Base-by-base conservation (phyloP, 2,888 invertebrate genomes). In the Crocallis elinguaria region DNA sequence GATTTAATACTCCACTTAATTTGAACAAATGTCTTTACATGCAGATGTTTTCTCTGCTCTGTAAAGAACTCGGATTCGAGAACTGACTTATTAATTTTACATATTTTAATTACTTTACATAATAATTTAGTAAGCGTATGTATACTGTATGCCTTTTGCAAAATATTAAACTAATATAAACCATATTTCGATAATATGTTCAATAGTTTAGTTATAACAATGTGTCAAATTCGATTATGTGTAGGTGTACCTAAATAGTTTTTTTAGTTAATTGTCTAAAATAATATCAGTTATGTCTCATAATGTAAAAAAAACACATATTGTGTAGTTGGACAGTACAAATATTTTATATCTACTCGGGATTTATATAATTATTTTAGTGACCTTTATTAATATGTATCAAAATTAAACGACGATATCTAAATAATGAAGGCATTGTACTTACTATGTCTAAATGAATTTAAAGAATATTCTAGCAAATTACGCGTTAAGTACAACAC, bases 371-470 rank as follows among this genome's bases (percentile, higher is more conserved):
- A 33, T 6, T 17, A 17, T 0, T 14, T 49, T 42, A 36, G 49
- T 49, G 35, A 49, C 41, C 11, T 25, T 21, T 11, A 33, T 19
- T 9, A 5, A 35, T 32, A 16, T 32, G 11, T 29, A 11, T 12
- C n/a, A n/a, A n/a, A n/a, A n/a, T n/a, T n/a, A n/a, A n/a, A n/a
- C n/a, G n/a, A n/a, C n/a, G n/a, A n/a, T n/a, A n/a, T 11, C 23
- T 49, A 43, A 23, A 30, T 30, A 25, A 49, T 37, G 33, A 32
- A 51, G 39, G 30, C 16, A 36, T 41, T 39, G 27, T 45, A 51
- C 52, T 46, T 6, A 37, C n/a, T 12, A 16, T 23, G 21, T 17
- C 16, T 27, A 27, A 19, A 46, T 42, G 14, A 35, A 25, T 33
- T 33, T 5, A 12, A 27, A 11, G n/a, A 41, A 11, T 13, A 8